Conservation (phyloP, 1,140 invertebrate species). For the Drosophila orosa region DNA sequence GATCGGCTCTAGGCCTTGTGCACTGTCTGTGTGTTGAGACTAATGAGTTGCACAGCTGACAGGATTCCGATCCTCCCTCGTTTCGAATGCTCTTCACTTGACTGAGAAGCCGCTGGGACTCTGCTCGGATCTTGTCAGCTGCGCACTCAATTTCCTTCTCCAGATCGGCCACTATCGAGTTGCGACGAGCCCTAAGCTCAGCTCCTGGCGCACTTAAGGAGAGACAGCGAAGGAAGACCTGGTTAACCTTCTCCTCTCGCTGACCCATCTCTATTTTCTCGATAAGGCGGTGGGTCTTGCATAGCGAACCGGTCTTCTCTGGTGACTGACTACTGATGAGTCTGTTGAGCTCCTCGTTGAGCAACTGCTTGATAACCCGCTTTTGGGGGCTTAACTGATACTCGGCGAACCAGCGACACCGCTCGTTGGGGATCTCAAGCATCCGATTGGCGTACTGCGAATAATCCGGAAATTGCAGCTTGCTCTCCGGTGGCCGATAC, state of each 20-base stretch:
- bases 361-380: slow-evolving; percentile 24
- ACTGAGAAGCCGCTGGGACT: not conserved
- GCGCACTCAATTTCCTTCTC: slow-evolving; percentile 45
- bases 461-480: slow-evolving; percentile 21
- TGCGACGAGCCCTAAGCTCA: not conserved
- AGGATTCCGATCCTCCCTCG: not conserved
- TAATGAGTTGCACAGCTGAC: not conserved
- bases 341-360: slow-evolving; percentile 14
- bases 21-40: not conserved
- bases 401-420: slow-evolving; percentile 33
- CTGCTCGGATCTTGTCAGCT: slow-evolving; percentile 2
- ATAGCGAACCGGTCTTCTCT: not conserved
- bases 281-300: slow-evolving; percentile 12
- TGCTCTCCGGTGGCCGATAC: not conserved
- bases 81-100: not conserved
- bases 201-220: slow-evolving; percentile 3
- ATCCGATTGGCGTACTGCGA: not conserved
- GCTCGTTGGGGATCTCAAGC: slow-evolving; percentile 30
- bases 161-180: slow-evolving; percentile 27
- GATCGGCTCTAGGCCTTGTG: not conserved
- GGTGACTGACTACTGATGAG: not conserved
- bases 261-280: not conserved
- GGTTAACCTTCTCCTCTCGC: slow-evolving; percentile 4
- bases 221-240: slow-evolving; percentile 1
- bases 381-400: slow-evolving; percentile 35